Evolutionary conservation across 2,113 vertebrate species (phyloP).

Genomic region (Pionites leucogaster): DNA sequence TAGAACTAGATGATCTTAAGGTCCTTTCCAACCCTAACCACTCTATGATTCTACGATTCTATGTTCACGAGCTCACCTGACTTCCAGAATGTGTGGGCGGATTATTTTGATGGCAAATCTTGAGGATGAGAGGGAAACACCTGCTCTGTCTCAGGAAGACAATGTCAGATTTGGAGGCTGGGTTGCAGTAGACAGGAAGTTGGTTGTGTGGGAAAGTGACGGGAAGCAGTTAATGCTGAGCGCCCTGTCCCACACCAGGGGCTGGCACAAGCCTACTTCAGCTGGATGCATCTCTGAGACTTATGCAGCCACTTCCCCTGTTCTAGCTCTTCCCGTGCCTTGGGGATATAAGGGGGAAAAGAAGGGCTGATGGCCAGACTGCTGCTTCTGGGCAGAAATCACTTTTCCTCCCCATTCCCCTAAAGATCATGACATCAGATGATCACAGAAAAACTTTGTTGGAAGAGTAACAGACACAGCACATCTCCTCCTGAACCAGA

Average conservation of each 20-base stretch:
- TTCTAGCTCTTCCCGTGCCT: not conserved
- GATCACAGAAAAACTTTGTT: not conserved
- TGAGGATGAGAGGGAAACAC: not conserved
- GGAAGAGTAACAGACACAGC: not conserved
- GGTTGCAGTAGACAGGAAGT: not conserved
- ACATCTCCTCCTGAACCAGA: not conserved
- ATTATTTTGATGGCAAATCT: not conserved
- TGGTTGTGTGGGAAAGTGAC: not conserved
- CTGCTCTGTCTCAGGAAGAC: not conserved
- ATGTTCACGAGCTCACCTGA: not conserved
- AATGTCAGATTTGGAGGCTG: fast-evolving
- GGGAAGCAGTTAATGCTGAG: not conserved
- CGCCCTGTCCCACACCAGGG: no score
- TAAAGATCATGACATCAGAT: not conserved
- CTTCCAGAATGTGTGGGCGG: not conserved
- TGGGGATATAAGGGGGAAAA: not conserved
- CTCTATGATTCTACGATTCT: not conserved
- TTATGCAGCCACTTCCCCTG: not conserved
- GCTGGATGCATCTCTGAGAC: not conserved
- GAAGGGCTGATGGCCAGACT: not conserved
- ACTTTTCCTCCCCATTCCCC: not conserved
- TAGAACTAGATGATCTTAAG: not conserved
- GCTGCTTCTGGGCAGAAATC: not conserved
- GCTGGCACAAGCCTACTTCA: not conserved
- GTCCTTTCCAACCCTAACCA: not conserved